These are phyloP conservation scores for Acanthurus leucopareius DNA, from an alignment of 2,797 vertebrate species.

Conservation along the genomic window DNA sequence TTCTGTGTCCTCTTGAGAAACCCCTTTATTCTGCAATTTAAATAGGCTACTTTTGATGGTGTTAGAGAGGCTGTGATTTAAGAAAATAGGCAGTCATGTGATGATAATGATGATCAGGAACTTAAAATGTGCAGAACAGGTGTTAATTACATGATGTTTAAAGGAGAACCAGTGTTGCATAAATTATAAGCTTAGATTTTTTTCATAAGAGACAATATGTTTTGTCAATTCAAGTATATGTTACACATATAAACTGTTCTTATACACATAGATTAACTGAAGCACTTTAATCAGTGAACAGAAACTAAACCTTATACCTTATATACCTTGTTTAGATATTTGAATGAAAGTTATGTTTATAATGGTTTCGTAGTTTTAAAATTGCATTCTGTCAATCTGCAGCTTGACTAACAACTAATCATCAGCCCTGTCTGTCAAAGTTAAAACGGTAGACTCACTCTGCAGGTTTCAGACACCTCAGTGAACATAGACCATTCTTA, in stretches of 20 bases:
- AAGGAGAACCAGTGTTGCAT: conserved; percentile 40
- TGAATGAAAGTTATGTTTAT: background rate
- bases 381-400: background rate
- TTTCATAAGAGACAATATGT: conserved; percentile 10
- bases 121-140: conserved; percentile 54
- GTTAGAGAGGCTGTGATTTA: conserved; percentile 73
- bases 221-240: too few relatives aligned
- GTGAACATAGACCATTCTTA: background rate
- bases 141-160: conserved; percentile 72
- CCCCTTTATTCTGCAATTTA: conserved; percentile 86
- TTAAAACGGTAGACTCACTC: background rate
- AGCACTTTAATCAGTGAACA: too few relatives aligned
- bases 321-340: background rate
- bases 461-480: background rate
- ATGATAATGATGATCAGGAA: conserved; percentile 56
- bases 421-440: background rate
- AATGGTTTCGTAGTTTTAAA: background rate
- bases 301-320: background rate
- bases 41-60: conserved; percentile 75
- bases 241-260: too few relatives aligned
- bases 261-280: too few relatives aligned
- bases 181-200: conserved; percentile 15
- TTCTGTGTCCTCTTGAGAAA: conserved; percentile 79
- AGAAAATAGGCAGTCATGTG: conserved; percentile 39
- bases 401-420: background rate